Conservation (phyloP, 23 tunicate species). For the Trididemnum nubilum region DNA sequence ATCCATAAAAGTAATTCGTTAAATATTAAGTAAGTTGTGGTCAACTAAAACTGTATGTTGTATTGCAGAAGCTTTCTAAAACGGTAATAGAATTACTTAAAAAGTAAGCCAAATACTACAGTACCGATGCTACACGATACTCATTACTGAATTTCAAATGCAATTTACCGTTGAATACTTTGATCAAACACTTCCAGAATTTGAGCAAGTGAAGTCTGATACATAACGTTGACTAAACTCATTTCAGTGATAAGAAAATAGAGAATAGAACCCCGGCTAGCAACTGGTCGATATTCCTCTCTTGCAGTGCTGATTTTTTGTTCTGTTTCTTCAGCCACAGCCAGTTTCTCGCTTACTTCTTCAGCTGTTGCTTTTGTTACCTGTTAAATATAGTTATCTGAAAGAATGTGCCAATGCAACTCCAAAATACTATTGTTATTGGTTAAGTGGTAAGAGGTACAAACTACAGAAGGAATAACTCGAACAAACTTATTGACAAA, state of each 20-base stretch:
- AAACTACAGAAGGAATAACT: neutral
- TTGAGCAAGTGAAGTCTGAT: slow-evolving; percentile 95
- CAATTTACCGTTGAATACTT: slow-evolving; percentile 57
- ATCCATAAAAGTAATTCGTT: too few species aligned
- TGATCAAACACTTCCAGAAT: slow-evolving; percentile 86
- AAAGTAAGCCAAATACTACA: too few species aligned
- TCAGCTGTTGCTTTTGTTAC: slow-evolving; percentile 90
- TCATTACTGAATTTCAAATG: neutral
- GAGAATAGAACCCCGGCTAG: slow-evolving; percentile 90
- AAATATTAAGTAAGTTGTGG: too few species aligned
- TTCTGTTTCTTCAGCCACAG: slow-evolving; percentile 92
- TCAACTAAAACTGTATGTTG: too few species aligned
- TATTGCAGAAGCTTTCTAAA: too few species aligned
- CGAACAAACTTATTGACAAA: neutral
- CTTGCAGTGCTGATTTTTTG: slow-evolving; percentile 89
- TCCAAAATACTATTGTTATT: neutral
- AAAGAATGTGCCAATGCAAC: too few species aligned
- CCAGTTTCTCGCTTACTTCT: slow-evolving; percentile 93
- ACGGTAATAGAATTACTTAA: too few species aligned
- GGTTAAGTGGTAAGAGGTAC: neutral
- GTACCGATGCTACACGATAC: too few species aligned
- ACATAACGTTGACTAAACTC: slow-evolving; percentile 96
- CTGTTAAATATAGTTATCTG: slow-evolving; percentile 26
- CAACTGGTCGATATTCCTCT: slow-evolving; percentile 95
- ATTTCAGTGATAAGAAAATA: slow-evolving; percentile 96